Conservation (phyloP, 1,140 invertebrate species). For the Lanistes nyassanus region DNA sequence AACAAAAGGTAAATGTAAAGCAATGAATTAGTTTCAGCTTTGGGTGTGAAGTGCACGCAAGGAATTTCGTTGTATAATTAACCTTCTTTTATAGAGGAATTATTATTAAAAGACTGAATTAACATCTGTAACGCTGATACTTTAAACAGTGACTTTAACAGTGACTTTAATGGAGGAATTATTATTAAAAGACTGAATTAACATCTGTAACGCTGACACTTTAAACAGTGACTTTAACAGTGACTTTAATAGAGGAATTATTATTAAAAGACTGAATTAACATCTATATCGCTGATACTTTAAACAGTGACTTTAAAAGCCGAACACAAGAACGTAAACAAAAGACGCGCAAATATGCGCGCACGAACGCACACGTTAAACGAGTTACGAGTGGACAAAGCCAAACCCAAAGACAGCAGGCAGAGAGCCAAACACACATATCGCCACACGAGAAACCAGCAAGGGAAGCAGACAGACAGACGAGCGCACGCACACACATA, state of each 20-base stretch:
- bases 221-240: not conserved
- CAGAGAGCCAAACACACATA: not conserved
- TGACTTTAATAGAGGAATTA: not conserved
- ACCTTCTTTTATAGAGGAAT: not conserved
- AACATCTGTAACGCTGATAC: not conserved
- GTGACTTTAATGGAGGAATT: not conserved
- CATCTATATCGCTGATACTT: not conserved
- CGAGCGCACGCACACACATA: constrained; percentile 10
- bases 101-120: not conserved
- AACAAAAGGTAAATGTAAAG: no score
- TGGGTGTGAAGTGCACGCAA: no score
- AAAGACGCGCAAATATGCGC: no score
- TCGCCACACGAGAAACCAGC: not conserved
- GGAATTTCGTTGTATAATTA: no score
- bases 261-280: not conserved
- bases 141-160: not conserved
- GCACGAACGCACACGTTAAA: no score
- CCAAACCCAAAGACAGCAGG: no score
- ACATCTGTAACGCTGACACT: not conserved
- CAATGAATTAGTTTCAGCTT: no score
- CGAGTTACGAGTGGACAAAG: no score
- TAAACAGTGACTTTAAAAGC: not conserved
- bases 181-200: not conserved
- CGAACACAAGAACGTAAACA: not conserved
- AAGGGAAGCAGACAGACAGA: not conserved